These are phyloP conservation scores for Trachelus troglodyta DNA, from an alignment of 2,888 invertebrate genomes.

Conservation along the genomic window DNA sequence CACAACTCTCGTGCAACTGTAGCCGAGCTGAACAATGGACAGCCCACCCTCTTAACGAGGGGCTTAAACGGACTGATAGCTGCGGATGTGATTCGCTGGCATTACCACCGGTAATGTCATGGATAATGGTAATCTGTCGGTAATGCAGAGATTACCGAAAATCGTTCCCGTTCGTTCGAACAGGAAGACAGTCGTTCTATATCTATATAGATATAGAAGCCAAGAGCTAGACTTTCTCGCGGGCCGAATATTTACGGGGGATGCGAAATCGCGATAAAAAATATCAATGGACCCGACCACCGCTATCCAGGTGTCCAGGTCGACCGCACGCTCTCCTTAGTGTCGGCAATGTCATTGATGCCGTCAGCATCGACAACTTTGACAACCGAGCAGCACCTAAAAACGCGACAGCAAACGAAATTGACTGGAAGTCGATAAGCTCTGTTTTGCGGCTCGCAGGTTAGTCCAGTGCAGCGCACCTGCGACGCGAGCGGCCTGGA, in stretches of 20 bases:
- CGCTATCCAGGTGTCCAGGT: no score
- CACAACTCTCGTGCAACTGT: background rate
- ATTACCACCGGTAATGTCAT: slow-evolving; percentile 11
- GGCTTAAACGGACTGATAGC: slow-evolving; percentile 10
- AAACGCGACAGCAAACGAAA: background rate
- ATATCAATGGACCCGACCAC: background rate
- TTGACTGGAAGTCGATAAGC: background rate
- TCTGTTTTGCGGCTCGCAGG: background rate
- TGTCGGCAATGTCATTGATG: background rate
- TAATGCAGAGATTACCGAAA: slow-evolving; percentile 10
- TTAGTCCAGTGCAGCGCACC: background rate
- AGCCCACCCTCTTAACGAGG: slow-evolving; percentile 5
- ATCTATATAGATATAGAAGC: background rate
- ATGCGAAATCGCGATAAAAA: background rate
- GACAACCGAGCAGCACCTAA: background rate
- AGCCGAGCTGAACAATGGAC: background rate
- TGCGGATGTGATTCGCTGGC: slow-evolving; percentile 11
- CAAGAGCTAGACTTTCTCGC: background rate
- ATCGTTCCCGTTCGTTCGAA: background rate
- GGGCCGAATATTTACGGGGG: background rate
- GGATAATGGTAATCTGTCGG: slow-evolving; percentile 12
- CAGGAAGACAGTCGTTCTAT: background rate
- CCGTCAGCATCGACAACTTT: background rate
- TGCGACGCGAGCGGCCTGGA: background rate
- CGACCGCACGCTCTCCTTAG: background rate